Evolutionary conservation across 2,888 invertebrate genomes (phyloP).

Genomic region (Fragum whitleyi): DNA sequence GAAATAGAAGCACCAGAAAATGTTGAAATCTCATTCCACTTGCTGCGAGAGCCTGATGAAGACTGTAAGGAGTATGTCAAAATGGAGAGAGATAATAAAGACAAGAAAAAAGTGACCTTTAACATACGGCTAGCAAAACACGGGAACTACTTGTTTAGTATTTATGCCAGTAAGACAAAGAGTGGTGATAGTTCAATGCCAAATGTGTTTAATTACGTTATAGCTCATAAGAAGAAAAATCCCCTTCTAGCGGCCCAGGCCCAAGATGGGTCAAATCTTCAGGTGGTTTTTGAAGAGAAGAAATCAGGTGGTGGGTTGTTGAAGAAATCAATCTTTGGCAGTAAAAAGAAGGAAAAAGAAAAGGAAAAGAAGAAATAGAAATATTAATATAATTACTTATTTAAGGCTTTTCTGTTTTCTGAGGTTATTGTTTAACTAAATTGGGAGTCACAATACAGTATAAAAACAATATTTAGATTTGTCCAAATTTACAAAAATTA

Average conservation of each 20-base stretch:
- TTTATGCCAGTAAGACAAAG: conserved; percentile 80
- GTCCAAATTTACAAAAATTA: background rate
- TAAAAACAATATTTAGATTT: background rate
- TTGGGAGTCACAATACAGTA: background rate
- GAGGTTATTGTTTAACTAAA: background rate
- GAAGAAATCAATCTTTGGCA: conserved; percentile 61
- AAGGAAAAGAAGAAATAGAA: conserved; percentile 49
- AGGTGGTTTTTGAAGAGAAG: conserved; percentile 60
- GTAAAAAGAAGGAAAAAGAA: conserved; percentile 63
- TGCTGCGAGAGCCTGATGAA: conserved; percentile 83
- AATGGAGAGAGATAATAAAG: conserved; percentile 70
- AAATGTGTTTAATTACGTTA: conserved; percentile 83
- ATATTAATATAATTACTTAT: background rate
- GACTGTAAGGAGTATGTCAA: conserved; percentile 81
- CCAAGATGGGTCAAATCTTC: conserved; percentile 30
- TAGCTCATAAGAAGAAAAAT: conserved; percentile 70
- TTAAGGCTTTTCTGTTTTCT: background rate
- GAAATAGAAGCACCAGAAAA: conserved; percentile 78
- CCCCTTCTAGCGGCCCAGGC: conserved; percentile 46
- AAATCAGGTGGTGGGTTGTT: conserved; percentile 55
- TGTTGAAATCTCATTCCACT: conserved; percentile 79
- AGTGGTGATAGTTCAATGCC: conserved; percentile 77
- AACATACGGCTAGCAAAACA: conserved; percentile 74
- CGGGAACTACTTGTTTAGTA: conserved; percentile 82
- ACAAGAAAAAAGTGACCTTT: conserved; percentile 67